Percentiles rank a stretch among this genome's conserved stretches.
phyloP scores from a whole-genome alignment of 2,113 vertebrate species.

The Phyllostomus hastatus region DNA sequence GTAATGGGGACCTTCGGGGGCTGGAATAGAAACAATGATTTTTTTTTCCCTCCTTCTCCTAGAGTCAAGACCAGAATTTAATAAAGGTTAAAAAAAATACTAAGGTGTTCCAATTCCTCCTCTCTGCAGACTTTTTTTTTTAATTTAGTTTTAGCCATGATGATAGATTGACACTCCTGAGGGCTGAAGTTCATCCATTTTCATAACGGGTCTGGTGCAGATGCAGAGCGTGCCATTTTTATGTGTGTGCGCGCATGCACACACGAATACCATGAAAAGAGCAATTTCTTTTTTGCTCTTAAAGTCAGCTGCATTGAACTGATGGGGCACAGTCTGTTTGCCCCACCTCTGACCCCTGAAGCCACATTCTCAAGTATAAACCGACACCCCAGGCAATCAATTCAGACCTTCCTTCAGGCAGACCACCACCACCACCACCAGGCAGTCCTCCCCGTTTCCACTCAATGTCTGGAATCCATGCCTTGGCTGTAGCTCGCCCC shows the following conservation, averaged over 20 bases:
- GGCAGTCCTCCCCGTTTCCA: background rate
- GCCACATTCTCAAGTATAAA: background rate
- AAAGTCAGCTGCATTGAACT: background rate
- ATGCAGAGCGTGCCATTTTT: background rate
- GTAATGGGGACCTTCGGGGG: slow-evolving; percentile 66
- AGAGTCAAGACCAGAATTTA: slow-evolving; percentile 71
- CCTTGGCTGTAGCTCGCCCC: background rate
- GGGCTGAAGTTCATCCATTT: slow-evolving; percentile 9
- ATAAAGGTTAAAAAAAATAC: slow-evolving; percentile 51
- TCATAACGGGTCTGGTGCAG: background rate
- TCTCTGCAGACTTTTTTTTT: slow-evolving; percentile 28
- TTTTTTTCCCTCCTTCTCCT: background rate
- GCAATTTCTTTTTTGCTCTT: background rate
- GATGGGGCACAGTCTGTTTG: background rate
- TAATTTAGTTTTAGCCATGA: slow-evolving; percentile 49
- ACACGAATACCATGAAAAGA: background rate
- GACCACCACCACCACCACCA: too few relatives aligned
- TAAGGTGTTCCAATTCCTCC: slow-evolving; percentile 43
- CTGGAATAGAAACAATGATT: slow-evolving; percentile 64
- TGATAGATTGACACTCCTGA: background rate
- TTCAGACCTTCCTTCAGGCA: background rate
- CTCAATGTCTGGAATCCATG: background rate
- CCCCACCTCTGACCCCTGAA: background rate
- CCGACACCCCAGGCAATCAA: background rate
- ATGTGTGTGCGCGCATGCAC: background rate